A percentile compares a stretch with the other conserved stretches of the same genome.
Evolutionary conservation across 2,888 invertebrate species (phyloP).

Genomic region (Tryphoninae sp.): DNA sequence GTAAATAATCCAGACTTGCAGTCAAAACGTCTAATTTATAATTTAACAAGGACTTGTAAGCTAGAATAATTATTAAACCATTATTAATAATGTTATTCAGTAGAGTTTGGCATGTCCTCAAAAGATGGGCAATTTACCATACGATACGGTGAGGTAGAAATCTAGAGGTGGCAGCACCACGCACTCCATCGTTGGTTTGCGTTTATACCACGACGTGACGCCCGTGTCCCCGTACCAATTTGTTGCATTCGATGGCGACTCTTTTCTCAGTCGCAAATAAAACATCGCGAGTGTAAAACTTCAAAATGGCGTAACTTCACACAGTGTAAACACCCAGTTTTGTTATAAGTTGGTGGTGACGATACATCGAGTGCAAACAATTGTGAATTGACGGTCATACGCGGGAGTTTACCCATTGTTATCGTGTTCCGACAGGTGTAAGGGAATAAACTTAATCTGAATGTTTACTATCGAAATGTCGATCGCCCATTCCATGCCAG

Average conservation of each 20-base stretch:
- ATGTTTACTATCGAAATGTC: conserved; percentile 80
- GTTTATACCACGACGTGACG: not conserved
- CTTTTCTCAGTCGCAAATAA: conserved; percentile 67
- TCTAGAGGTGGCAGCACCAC: not conserved
- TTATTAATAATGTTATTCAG: no score
- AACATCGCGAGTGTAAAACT: conserved; percentile 71
- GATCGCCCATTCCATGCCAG: conserved; percentile 81
- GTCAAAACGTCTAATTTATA: no score
- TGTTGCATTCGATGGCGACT: conserved; percentile 20
- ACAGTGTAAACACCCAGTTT: conserved; percentile 79
- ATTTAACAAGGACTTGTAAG: no score
- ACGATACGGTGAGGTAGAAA: not conserved
- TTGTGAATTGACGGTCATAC: conserved; percentile 23
- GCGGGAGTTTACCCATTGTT: conserved; percentile 43
- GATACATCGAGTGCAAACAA: conserved; percentile 49
- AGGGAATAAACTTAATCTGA: conserved; percentile 74
- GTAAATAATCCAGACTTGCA: not conserved
- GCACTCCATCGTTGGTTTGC: not conserved
- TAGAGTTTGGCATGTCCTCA: no score
- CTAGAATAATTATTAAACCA: no score
- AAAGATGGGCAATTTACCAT: not conserved
- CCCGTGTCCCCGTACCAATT: not conserved
- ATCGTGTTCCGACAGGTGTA: conserved; percentile 70
- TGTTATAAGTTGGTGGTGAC: conserved; percentile 66
- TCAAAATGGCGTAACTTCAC: conserved; percentile 79